Evolutionary conservation across 2,888 invertebrate species (phyloP), one percentile per base, ranked within the genome.

Genomic region (Diachrysia chrysitis): DNA sequence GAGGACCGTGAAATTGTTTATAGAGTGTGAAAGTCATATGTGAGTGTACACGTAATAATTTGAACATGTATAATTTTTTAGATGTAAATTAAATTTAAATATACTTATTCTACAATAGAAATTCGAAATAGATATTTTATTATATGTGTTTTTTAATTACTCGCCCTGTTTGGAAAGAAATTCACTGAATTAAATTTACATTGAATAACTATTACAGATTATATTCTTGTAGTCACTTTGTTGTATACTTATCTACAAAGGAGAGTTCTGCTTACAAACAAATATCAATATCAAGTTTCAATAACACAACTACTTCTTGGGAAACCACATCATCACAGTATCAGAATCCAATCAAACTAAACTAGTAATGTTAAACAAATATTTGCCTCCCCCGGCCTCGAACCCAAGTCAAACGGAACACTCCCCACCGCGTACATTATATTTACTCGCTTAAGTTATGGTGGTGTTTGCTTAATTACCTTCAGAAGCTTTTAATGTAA

Each of bases 341-440:
- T 53, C 53, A 51, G 51, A 37, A 64, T 75, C 58, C 29, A 64
- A 64, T 69, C 12, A 62, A 58, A 21, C 25, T 56, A n/a, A 63
- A 59, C 54, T 62, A 62, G 57, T 53, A 46, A 4, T 25, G 19
- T 58, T 14, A 25, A 25, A 21, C 42, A 42, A 66, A 63, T 61
- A 63, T 59, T 63, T 63, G 21, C 62, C 6, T 46, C 7, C 29
- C 56, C 10, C 42, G 32, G 25, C 19, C 63, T 32, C 63, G 29
- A 63, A 63, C 23, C 54, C 3, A 54, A 54, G 37, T 25, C 61
- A 54, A 61, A 61, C 35, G 16, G 35, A 61, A 53, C 60, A 23
- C 29, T 21, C 21, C 23, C 16, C 19, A n/a, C 10, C 4, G 4
- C 23, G 7, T 12, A 16, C 19, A n/a, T 51, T 54, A 55, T 42